phyloP scores from a whole-genome alignment of 2,888 invertebrate species.

The Masnerella sp. region DNA sequence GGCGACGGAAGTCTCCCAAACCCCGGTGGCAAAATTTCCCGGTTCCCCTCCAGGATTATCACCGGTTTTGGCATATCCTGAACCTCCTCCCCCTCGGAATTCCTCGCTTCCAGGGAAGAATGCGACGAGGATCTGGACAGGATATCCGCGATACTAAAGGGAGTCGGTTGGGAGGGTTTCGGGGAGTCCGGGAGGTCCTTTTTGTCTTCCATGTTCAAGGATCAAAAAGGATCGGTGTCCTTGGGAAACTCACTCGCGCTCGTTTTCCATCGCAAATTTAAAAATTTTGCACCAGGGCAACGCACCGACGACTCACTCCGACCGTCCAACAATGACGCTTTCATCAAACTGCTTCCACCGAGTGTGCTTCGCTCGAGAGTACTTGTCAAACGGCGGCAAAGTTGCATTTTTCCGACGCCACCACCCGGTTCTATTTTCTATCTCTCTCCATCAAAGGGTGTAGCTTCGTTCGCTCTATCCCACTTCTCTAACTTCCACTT shows the following conservation, averaged over 20 bases:
- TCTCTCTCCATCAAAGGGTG: constrained; percentile 36
- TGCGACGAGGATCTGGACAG: constrained; percentile 67
- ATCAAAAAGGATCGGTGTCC: background rate
- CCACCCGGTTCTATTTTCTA: constrained; percentile 8
- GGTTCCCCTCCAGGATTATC: constrained; percentile 38
- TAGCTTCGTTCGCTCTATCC: constrained; percentile 19
- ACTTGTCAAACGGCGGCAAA: constrained; percentile 70
- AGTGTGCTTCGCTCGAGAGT: constrained; percentile 76
- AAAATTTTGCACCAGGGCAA: constrained; percentile 1
- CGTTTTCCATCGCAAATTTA: constrained; percentile 6
- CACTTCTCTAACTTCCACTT: constrained; percentile 27
- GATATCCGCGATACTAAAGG: constrained; percentile 76
- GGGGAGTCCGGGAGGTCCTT: constrained; percentile 68
- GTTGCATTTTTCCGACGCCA: constrained; percentile 69
- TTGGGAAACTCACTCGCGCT: constrained; percentile 26
- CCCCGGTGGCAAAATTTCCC: constrained; percentile 39
- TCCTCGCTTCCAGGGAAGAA: constrained; percentile 59
- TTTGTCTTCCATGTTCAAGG: constrained; percentile 45
- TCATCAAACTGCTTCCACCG: constrained; percentile 69
- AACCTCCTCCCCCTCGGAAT: constrained; percentile 47
- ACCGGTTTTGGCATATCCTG: constrained; percentile 31
- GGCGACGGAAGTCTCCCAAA: constrained; percentile 68
- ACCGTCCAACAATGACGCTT: constrained; percentile 1
- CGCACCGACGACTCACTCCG: constrained; percentile 6
- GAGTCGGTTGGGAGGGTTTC: constrained; percentile 72